Evolutionary conservation across 2,797 vertebrate species (phyloP).

Genomic region (Danio albolineatus): DNA sequence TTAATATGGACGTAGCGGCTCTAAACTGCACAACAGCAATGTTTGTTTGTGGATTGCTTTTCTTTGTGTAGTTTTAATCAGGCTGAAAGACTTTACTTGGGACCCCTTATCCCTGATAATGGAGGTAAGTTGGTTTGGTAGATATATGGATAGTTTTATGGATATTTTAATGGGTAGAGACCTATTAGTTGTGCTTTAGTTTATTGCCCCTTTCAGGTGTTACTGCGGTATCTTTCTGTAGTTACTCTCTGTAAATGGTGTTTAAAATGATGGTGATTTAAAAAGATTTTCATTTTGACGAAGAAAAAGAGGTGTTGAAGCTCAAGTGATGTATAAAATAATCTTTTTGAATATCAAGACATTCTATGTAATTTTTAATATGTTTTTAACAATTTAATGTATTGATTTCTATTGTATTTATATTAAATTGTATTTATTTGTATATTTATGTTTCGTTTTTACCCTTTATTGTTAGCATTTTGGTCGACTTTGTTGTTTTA

Average conservation of each 20-base stretch:
- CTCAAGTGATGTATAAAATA: neutral
- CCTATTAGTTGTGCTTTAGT: constrained; percentile 36
- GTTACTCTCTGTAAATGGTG: no score
- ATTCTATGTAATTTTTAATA: neutral
- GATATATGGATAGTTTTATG: neutral
- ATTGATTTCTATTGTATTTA: no score
- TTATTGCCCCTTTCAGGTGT: neutral
- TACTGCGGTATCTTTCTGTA: neutral
- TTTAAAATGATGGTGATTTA: neutral
- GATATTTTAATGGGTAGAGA: neutral
- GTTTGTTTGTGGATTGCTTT: constrained; percentile 58
- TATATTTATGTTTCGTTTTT: no score
- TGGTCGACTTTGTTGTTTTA: no score
- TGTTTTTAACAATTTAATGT: neutral
- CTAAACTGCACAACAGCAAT: constrained; percentile 59
- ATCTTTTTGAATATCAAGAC: neutral
- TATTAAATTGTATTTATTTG: no score
- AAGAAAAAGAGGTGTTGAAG: neutral
- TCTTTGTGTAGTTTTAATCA: constrained; percentile 62
- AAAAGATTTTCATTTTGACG: neutral
- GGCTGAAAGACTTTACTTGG: constrained; percentile 72
- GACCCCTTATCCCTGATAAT: constrained; percentile 65
- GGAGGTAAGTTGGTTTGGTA: constrained; percentile 72
- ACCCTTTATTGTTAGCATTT: no score
- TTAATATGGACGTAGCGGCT: constrained; percentile 45